phyloP scores from a whole-genome alignment of 2,797 vertebrate species.

The Crotalus adamanteus region DNA sequence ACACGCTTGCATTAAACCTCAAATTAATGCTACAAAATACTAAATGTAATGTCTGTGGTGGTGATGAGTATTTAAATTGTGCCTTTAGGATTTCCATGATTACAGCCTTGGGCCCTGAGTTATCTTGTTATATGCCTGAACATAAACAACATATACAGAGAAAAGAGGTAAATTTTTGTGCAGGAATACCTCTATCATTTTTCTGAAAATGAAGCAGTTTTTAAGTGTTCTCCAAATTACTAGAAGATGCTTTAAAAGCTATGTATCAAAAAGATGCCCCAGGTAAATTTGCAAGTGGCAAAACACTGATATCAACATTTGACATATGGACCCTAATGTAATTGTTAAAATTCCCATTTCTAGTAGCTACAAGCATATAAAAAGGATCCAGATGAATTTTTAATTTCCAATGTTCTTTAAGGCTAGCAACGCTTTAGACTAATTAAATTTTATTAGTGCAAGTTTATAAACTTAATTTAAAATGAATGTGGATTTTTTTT shows the following conservation, averaged over 20 bases:
- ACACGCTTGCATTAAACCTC: not conserved
- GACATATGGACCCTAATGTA: slow-evolving; percentile 32
- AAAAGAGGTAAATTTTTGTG: not conserved
- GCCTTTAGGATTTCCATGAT: not conserved
- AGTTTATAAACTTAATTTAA: slow-evolving; percentile 42
- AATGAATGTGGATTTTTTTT: slow-evolving; percentile 1
- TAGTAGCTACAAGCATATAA: slow-evolving; percentile 33
- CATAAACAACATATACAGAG: not conserved
- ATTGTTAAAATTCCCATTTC: slow-evolving; percentile 41
- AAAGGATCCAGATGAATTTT: slow-evolving; percentile 37
- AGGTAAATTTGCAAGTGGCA: slow-evolving; percentile 20
- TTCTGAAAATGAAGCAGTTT: slow-evolving; percentile 13
- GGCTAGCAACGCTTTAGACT: slow-evolving; percentile 27
- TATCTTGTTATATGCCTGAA: not conserved
- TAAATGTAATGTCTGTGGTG: not conserved
- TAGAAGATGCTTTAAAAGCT: slow-evolving; percentile 22
- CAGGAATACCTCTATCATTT: not conserved
- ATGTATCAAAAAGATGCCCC: not conserved
- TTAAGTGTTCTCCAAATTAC: slow-evolving; percentile 15
- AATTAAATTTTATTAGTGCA: slow-evolving; percentile 44
- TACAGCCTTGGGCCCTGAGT: not conserved
- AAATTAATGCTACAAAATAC: not conserved
- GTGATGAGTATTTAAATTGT: not conserved
- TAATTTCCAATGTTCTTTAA: slow-evolving; percentile 49
- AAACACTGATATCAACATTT: slow-evolving; percentile 32